These are phyloP conservation scores for Drosophila azteca DNA, from an alignment of 1,140 invertebrate genomes.

Conservation along the genomic window DNA sequence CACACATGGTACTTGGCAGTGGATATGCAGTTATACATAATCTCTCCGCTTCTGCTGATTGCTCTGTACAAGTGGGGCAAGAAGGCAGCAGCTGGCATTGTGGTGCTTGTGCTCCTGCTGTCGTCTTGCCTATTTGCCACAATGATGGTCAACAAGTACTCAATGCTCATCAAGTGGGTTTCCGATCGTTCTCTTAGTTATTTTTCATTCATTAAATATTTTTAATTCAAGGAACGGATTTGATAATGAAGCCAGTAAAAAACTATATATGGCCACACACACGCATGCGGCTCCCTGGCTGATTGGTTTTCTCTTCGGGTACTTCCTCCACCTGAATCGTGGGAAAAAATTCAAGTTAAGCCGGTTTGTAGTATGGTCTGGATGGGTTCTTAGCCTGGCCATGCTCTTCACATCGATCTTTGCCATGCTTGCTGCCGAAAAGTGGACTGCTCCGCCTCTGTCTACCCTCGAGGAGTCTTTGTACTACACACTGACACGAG, in stretches of 20 bases:
- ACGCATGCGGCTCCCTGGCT: slow-evolving; percentile 53
- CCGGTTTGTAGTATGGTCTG: slow-evolving; percentile 20
- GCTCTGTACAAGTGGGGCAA: slow-evolving; percentile 86
- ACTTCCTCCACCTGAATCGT: slow-evolving; percentile 41
- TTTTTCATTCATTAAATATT: too few relatives aligned
- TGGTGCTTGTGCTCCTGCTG: slow-evolving; percentile 36
- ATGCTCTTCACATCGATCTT: slow-evolving; percentile 69
- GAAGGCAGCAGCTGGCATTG: slow-evolving; percentile 39
- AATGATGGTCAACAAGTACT: slow-evolving; percentile 52
- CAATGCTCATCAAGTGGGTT: slow-evolving; percentile 31
- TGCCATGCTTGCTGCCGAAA: slow-evolving; percentile 63
- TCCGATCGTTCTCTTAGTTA: too few relatives aligned
- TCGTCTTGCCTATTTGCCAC: slow-evolving; percentile 50
- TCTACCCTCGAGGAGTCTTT: slow-evolving; percentile 84
- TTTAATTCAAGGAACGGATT: too few relatives aligned
- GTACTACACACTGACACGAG: slow-evolving; percentile 87
- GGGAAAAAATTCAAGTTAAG: slow-evolving; percentile 33
- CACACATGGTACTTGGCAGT: slow-evolving; percentile 95
- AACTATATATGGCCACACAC: slow-evolving; percentile 52
- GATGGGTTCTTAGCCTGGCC: slow-evolving; percentile 59
- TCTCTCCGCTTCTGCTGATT: slow-evolving; percentile 90
- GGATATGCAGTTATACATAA: slow-evolving; percentile 92
- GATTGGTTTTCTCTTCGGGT: slow-evolving; percentile 42
- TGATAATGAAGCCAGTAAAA: too few relatives aligned
- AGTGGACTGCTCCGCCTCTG: slow-evolving; percentile 53